phyloP scores from a whole-genome alignment of 1,140 invertebrate species.

The Hylaeus anthracinus region DNA sequence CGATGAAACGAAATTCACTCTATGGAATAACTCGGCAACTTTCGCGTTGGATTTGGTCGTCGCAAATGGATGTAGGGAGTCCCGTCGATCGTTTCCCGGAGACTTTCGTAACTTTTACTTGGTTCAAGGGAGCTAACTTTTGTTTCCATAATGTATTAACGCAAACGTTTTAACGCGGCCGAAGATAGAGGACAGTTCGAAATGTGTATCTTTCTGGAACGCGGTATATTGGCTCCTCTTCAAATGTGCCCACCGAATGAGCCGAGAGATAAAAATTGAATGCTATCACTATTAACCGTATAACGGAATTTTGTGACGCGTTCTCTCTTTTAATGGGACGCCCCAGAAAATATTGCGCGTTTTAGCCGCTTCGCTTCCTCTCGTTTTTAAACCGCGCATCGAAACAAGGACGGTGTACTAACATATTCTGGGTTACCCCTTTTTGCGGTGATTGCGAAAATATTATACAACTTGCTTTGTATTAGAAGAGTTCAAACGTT shows the following conservation, averaged over 20 bases:
- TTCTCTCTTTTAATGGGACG: background rate
- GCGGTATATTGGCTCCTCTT: slow-evolving; percentile 7
- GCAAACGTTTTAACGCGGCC: slow-evolving; percentile 47
- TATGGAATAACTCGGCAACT: slow-evolving; percentile 28
- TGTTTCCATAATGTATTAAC: slow-evolving; percentile 54
- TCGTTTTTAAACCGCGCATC: too few relatives aligned
- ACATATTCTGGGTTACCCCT: too few relatives aligned
- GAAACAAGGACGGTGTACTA: too few relatives aligned
- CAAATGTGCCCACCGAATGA: background rate
- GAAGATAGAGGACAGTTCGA: slow-evolving; percentile 13
- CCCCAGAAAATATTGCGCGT: too few relatives aligned
- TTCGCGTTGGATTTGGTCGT: slow-evolving; percentile 29
- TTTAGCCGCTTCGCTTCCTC: too few relatives aligned
- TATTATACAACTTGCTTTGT: too few relatives aligned
- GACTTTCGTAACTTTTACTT: slow-evolving; percentile 43
- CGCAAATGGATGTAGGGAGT: slow-evolving; percentile 45
- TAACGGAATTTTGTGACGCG: slow-evolving; percentile 8
- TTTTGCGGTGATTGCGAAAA: too few relatives aligned
- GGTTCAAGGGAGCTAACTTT: slow-evolving; percentile 40
- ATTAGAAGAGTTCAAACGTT: too few relatives aligned
- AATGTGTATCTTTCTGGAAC: slow-evolving; percentile 40
- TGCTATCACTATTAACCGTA: background rate
- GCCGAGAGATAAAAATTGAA: slow-evolving; percentile 4
- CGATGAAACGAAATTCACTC: slow-evolving; percentile 45
- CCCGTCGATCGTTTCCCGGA: slow-evolving; percentile 9